Evolutionary conservation across 2,888 invertebrate species (phyloP), one percentile per base, ranked within the genome.

Genomic region (Ormyrus nitidulus): DNA sequence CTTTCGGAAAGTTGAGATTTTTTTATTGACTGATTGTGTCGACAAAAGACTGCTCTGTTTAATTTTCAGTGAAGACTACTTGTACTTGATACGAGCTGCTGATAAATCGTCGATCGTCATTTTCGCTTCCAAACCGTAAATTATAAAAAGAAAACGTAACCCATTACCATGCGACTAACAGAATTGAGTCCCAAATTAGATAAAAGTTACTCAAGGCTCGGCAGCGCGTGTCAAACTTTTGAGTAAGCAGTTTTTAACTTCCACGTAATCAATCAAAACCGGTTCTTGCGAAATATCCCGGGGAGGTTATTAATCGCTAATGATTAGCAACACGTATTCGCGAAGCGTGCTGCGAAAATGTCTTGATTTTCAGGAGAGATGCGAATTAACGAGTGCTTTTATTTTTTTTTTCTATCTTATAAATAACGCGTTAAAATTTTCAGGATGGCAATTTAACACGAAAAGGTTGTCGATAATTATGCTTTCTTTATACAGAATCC

Each of bases 211-310:
- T 34, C 34, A 34, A 34, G 34, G 34, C 34, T 48, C 9, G 48
- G n/a, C 7, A 48, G 13, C 65, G 13, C 9, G 65, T 65, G 65
- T 65, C 65, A 65, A 65, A 65, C 6, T 65, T 51, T 51, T 51
- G 19, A 46, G 65, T 10, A 65, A 65, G 13, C 10, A 46, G 13
- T 10, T 11, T n/a, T 49, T 49, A 10, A 65, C 19, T n/a, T 65
- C 10, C 65, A 51, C 65, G 66, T 54, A 68, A 68, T 68, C 66
- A 54, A 68, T 68, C 66, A 68, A 54, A 54, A 68, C 53, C 66
- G 53, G 66, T 53, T 68, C 7, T 53, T 68, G 66, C 53, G 53
- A 49, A 53, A 53, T 34, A 53, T 7, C 7, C 54, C 2, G 11
- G 5, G 7, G 34, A n/a, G 48, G 44, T 68, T 68, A 68, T 68